phyloP scores from a whole-genome alignment of 2,888 invertebrate genomes.

The Leistus spinibarbis region DNA sequence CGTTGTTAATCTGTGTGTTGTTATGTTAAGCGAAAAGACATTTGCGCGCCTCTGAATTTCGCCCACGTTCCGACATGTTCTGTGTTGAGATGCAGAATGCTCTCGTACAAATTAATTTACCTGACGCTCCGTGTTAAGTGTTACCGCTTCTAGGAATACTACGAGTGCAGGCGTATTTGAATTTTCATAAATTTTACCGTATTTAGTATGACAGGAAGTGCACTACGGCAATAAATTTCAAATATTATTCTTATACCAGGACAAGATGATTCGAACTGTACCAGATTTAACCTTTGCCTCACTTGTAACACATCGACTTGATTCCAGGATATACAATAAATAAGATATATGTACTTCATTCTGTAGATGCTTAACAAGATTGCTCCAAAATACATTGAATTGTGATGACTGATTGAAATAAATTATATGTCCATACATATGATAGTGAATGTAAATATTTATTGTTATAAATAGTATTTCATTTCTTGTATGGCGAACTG shows the following conservation, averaged over 20 bases:
- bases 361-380: no score
- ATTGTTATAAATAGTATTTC: no score
- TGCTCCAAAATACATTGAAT: no score
- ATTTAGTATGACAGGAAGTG: neutral
- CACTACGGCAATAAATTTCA: neutral
- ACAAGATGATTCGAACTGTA: neutral
- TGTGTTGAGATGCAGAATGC: neutral
- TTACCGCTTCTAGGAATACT: neutral
- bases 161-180: neutral
- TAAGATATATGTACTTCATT: no score
- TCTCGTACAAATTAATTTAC: conserved; percentile 9
- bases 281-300: no score
- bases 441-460: no score
- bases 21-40: neutral
- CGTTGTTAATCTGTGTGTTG: neutral
- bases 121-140: neutral
- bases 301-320: no score
- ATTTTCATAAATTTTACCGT: conserved; percentile 1
- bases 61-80: neutral
- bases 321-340: no score
- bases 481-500: no score
- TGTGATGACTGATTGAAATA: no score
- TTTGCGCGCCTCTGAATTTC: neutral
- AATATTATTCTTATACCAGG: neutral
- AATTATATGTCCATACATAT: no score